Evolutionary conservation across 1,140 invertebrate species (phyloP), one percentile per base, ranked within the genome.

Genomic region (Ceratosolen fusciceps): DNA sequence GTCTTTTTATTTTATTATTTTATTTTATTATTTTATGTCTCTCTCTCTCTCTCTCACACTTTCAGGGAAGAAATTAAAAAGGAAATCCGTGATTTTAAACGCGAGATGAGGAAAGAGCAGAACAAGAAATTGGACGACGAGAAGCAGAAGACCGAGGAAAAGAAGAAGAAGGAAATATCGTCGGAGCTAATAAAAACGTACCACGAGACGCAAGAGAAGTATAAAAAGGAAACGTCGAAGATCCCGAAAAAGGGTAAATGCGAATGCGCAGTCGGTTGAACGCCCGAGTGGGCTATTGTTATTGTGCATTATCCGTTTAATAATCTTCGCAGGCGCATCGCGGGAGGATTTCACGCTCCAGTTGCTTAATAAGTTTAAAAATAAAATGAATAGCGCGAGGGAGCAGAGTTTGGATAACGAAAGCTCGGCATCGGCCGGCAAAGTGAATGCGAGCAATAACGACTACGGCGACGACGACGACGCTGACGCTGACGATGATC

Each of bases 361-460:
- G 49, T 85, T 98, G 37, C 88, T 99, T 56, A 93, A 93, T 0
- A 96, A 96, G 88, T 99, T 99, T 85, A 94, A 94, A 87, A 93
- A 91, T 4, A 96, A 96, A 89, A 88, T 98, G 34, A 91, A 93
- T 62, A 90, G 90, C 5, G 92, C 93, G 0, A 95, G 94, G 85
- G 92, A 95, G 82, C 92, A 93, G 77, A 79, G 77, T 60, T 5
- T 83, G 82, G 52, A 84, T 16, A 87, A 24, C 83, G 88, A 56
- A 43, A 84, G 88, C 82, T 31, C 43, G 12, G 52, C 7, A 31
- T 54, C 26, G 43, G 81, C 52, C 49, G 62, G 56, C 39, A 71
- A 68, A 2, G 26, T n/a, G n/a, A n/a, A n/a, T n/a, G n/a, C n/a
- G n/a, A n/a, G n/a, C n/a, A n/a, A n/a, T n/a, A n/a, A n/a, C n/a